A percentile compares a stretch with the other conserved stretches of the same genome.
phyloP scores from a whole-genome alignment of 2,113 vertebrate genomes.

The Delphinus delphis region DNA sequence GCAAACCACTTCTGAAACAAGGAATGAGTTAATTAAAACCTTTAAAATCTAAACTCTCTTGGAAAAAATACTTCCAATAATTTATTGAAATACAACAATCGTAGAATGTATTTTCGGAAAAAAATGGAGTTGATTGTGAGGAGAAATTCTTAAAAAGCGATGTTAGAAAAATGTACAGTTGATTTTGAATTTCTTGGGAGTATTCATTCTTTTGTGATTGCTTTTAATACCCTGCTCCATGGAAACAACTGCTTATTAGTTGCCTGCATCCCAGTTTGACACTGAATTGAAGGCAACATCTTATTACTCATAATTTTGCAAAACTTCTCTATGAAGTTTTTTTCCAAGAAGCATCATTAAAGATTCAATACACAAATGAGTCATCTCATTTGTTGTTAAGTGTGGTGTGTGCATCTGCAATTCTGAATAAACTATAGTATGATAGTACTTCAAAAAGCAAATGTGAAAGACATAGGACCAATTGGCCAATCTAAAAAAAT shows the following conservation, averaged over 20 bases:
- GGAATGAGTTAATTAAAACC: background rate
- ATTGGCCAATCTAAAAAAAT: slow-evolving; percentile 64
- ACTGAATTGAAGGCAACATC: slow-evolving; percentile 55
- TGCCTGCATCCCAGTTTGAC: background rate
- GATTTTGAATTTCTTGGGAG: slow-evolving; percentile 16
- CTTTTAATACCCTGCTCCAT: slow-evolving; percentile 24
- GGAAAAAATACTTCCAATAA: background rate
- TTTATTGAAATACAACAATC: background rate
- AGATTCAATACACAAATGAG: slow-evolving; percentile 74
- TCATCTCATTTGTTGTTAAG: slow-evolving; percentile 75
- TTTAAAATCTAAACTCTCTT: background rate
- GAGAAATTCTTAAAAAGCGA: background rate
- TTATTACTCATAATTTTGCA: slow-evolving; percentile 75
- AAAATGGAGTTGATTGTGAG: background rate
- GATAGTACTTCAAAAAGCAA: slow-evolving; percentile 71
- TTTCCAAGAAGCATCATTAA: slow-evolving; percentile 75
- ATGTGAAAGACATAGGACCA: slow-evolving; percentile 64
- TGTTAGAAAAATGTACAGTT: background rate
- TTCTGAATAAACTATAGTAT: slow-evolving; percentile 71
- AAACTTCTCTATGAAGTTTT: slow-evolving; percentile 74
- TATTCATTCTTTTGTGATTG: background rate
- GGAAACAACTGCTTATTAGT: slow-evolving; percentile 11
- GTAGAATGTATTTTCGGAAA: background rate
- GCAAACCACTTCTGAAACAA: background rate
- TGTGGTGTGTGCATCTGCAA: slow-evolving; percentile 67